phyloP scores from a whole-genome alignment of 2,113 vertebrate species.

The Gyps fulvus region DNA sequence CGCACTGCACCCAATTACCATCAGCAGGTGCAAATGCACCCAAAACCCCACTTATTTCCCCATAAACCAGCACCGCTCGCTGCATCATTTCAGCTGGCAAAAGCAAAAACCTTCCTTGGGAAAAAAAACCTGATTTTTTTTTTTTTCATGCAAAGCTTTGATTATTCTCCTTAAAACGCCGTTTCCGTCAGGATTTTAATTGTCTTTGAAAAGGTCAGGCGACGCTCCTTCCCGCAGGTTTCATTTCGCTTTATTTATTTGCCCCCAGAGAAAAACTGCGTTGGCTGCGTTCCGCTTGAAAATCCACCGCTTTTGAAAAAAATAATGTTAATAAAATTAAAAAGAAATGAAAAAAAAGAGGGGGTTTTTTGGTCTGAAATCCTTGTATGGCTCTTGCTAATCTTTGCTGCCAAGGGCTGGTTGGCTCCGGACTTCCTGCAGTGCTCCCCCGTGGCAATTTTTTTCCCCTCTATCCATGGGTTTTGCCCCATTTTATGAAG shows the following conservation, averaged over 20 bases:
- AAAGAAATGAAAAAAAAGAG: neutral
- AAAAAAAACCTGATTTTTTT: neutral
- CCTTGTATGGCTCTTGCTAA: fast-evolving
- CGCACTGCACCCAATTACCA: neutral
- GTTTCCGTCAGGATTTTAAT: conserved; percentile 10
- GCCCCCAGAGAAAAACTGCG: neutral
- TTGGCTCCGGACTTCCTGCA: neutral
- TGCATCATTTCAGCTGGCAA: neutral
- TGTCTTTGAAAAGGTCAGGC: conserved; percentile 40
- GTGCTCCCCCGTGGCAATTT: fast-evolving
- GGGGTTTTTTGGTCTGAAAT: neutral
- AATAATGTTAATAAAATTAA: neutral
- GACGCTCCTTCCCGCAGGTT: neutral
- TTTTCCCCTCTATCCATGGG: fast-evolving
- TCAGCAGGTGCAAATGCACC: neutral
- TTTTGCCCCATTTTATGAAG: neutral
- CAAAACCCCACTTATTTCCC: neutral
- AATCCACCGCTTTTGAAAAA: neutral
- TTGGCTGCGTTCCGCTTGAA: neutral
- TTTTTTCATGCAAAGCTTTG: neutral
- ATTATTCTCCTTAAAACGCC: neutral
- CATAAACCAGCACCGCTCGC: neutral
- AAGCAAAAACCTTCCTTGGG: neutral
- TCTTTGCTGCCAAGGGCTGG: neutral
- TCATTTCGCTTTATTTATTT: neutral